A percentile compares a stretch with the other conserved stretches of the same genome.
Conservation (phyloP, 2,888 invertebrate genomes). For the Zaprionus bogoriensis region DNA sequence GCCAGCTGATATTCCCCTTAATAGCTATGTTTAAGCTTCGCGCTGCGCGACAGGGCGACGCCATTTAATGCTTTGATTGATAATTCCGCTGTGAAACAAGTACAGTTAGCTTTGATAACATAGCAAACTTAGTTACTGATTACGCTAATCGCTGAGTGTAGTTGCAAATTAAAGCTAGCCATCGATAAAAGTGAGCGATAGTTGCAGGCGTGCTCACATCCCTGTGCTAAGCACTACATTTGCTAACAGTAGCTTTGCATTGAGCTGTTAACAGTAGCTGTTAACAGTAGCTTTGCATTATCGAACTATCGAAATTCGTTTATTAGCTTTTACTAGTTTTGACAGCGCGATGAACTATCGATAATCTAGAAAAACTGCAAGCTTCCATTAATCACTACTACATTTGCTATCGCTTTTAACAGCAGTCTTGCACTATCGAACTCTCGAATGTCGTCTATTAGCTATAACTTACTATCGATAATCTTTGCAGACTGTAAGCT, state of each 20-base stretch:
- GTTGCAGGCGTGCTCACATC: too few relatives aligned
- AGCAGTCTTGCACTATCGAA: too few relatives aligned
- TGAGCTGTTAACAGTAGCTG: not conserved
- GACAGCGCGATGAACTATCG: too few relatives aligned
- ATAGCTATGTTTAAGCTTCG: too few relatives aligned
- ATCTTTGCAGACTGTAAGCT: too few relatives aligned
- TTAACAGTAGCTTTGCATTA: not conserved
- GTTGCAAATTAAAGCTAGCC: not conserved
- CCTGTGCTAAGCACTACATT: too few relatives aligned
- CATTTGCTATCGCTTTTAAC: too few relatives aligned
- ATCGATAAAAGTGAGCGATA: not conserved
- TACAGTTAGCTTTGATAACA: constrained; percentile 19
- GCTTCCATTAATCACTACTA: too few relatives aligned
- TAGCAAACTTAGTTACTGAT: not conserved
- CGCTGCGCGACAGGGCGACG: constrained; percentile 6
- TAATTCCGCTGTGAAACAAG: constrained; percentile 5
- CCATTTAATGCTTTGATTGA: constrained; percentile 1
- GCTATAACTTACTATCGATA: too few relatives aligned
- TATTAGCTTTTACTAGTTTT: too few relatives aligned
- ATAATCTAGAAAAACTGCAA: too few relatives aligned
- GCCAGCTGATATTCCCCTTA: constrained; percentile 18
- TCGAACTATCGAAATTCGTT: not conserved
- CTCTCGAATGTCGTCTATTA: too few relatives aligned
- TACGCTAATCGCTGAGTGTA: not conserved
- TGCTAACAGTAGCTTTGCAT: not conserved